Evolutionary conservation across 2,113 vertebrate genomes (phyloP), one percentile per base, ranked within the genome.

Genomic region (Mus spicilegus): DNA sequence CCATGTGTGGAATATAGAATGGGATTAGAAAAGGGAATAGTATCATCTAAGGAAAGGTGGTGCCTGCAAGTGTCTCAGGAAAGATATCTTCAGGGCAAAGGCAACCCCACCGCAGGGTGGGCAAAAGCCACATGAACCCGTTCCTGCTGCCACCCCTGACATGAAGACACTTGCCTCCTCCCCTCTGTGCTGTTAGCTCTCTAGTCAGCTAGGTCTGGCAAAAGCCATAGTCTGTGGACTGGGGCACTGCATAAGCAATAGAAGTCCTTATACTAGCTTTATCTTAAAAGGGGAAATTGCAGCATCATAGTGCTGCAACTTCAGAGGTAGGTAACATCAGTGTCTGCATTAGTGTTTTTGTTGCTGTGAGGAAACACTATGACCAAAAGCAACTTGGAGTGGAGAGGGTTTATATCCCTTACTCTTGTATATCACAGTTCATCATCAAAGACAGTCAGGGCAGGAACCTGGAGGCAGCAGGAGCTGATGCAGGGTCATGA

Each of bases 11-110:
- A 96, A 85, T 85, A 49, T 17, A 56, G 56, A 86, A 77, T 56
- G 36, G 26, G 42, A 56, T 91, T 61, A 82, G 86, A 89, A 95
- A 87, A 82, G 72, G 95, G 86, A 94, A 77, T 42, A 72, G 51
- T 51, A 1, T 24, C 42, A 13, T 36, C 72, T 51, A 6, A 87
- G 56, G 26, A 75, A 65, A 70, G 69, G 69, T 89, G 36, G 4
- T 24, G 14, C 42, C 54, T 94, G 26, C 6, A 24, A 33, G 39
- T 76, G n/a, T 61, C 75, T 94, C 26, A 42, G 49, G 80, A 77
- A 73, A 91, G 39, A 5, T 33, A 1, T 75, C 63, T 84, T 49
- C 51, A 28, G 54, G 22, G 4, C 46, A 12, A 28, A 67, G 69
- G 24, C 6, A 36, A 17, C 30, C 28, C 24, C 0, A 3, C 39